Base-by-base conservation (phyloP, 2,888 invertebrate genomes). In the Diabrotica balteata region DNA sequence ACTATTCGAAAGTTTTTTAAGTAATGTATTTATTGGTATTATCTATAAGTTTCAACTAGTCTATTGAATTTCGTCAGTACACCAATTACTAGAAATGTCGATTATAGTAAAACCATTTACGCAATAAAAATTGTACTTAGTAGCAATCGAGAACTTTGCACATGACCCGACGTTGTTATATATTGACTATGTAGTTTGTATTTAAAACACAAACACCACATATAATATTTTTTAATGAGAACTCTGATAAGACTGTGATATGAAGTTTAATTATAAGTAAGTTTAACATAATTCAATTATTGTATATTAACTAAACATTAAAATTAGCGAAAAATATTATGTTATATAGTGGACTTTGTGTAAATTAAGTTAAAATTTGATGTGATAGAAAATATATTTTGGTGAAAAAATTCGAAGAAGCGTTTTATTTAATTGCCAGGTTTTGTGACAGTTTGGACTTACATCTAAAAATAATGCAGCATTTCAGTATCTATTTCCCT, bases 161-260 rank as follows among this genome's bases (percentile, higher is more conserved):
- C 51, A 11, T 43, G 43, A 42, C 45, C 53, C 8, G 9, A 47
- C 7, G 55, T 67, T 61, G 62, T 70, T 70, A 49, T 61, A 32
- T 32, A 59, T 52, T 59, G 66, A 69, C 17, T 66, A 69, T 63
- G 58, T 60, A 72, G 63, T 66, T 66, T 71, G 65, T 68, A 70
- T 63, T 57, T 66, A 59, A 63, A 47, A 72, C 73, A 74, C 75
- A 75, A 79, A 78, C 79, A 79, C 79, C 80, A 79, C 80, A 78
- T 79, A 75, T 76, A 76, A 75, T 74, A 77, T 74, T 73, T 73
- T 75, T 78, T 75, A 75, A 76, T 79, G 76, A 80, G 81, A 83
- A 83, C 82, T 82, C 82, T 82, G 79, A 73, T 57, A 72, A 78
- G 82, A 80, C 82, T 83, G 82, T 83, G 83, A 83, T 83, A 82